Evolutionary conservation across 2,888 invertebrate species (phyloP).

Genomic region (Lottia gigantea): DNA sequence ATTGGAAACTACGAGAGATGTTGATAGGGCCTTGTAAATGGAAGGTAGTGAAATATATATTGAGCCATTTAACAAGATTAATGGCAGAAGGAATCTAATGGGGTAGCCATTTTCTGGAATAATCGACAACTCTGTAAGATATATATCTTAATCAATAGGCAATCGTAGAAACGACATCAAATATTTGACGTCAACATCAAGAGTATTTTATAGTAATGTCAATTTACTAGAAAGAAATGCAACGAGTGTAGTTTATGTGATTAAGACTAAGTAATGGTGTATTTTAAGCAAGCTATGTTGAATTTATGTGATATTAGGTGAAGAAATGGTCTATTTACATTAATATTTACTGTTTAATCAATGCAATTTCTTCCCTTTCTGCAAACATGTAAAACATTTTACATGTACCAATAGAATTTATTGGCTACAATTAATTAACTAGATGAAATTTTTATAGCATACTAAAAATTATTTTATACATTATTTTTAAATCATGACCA

Average conservation of each 20-base stretch:
- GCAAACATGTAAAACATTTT: too few species aligned
- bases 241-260: background rate
- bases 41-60: constrained; percentile 1
- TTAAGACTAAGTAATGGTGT: background rate
- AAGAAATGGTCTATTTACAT: background rate
- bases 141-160: constrained; percentile 9
- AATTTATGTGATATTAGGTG: constrained; percentile 2
- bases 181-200: background rate
- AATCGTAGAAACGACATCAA: background rate
- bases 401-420: too few species aligned
- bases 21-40: background rate
- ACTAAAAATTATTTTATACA: too few species aligned
- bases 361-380: background rate
- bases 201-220: background rate
- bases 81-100: background rate
- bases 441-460: too few species aligned
- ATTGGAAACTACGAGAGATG: background rate
- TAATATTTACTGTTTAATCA: background rate
- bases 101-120: constrained; percentile 5
- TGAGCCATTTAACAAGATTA: constrained; percentile 5
- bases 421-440: too few species aligned
- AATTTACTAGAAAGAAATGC: constrained; percentile 2
- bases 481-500: too few species aligned
- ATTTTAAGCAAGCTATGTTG: background rate
- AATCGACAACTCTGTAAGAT: constrained; percentile 3